Evolutionary conservation across 1,140 invertebrate genomes (phyloP), one percentile per base, ranked within the genome.

Genomic region (Lucilia cuprina): DNA sequence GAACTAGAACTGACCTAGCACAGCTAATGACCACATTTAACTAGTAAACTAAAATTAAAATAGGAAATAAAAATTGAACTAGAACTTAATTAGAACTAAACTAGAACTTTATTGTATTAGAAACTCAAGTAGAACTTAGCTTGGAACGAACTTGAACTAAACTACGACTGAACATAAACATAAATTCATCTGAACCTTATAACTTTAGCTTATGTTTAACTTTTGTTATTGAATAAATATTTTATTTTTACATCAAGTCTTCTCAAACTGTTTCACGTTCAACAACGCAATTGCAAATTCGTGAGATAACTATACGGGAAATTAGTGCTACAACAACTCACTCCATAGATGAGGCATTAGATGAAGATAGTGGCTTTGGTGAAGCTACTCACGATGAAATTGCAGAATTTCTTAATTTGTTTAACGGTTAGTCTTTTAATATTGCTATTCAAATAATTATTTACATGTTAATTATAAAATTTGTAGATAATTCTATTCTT

Each of bases 221-320:
- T 30, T 30, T 30, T 2, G 25, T 2, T 30, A 30, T 30, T 30
- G 3, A 30, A 30, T 30, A 30, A 30, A 3, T 3, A 30, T 30
- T 30, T 30, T 30, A 30, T 30, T 30, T 30, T 30, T 30, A 2
- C 25, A 30, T 30, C 25, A 49, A n/a, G 12, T 84, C 21, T 82
- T 60, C 35, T 9, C 1, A 80, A 21, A 25, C 19, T 34, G 19
- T 70, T 70, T 21, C 55, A 47, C 70, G 41, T 70, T 10, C 65
- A 50, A 34, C n/a, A 35, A 35, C 47, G 13, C 49, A 74, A 14
- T 74, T 75, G 14, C 65, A 84, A 60, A 84, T 82, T 21, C 84
- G 84, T n/a, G 80, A 82, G 19, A 82, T 84, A n/a, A 84, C 80
- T 25, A 82, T 84, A 41, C 47, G 74, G 41, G 84, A 84, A 34